Evolutionary conservation across 2,113 vertebrate genomes (phyloP).

Genomic region (Hylia prasina): DNA sequence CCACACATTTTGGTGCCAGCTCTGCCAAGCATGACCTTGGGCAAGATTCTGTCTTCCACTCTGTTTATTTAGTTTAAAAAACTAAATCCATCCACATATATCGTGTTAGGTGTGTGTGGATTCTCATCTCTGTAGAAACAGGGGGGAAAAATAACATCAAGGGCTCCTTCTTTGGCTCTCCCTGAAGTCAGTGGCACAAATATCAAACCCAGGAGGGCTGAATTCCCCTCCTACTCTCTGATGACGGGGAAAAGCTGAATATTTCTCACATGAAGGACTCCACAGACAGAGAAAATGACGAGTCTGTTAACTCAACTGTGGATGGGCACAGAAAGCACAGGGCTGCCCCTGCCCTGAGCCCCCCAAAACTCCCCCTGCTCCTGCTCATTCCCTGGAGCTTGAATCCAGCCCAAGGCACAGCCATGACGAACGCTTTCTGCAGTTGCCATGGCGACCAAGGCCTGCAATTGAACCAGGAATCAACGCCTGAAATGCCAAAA

Average conservation of each 20-base stretch:
- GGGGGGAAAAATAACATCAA: rapidly evolving
- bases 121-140: not conserved
- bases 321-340: not conserved
- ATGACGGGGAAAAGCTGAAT: not conserved
- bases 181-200: not conserved
- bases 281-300: rapidly evolving
- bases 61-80: not conserved
- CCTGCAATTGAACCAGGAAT: slow-evolving; percentile 66
- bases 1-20: not conserved
- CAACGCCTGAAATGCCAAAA: slow-evolving; percentile 71
- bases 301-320: not conserved
- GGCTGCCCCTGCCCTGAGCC: not conserved
- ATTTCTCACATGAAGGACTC: not conserved
- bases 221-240: rapidly evolving
- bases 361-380: not conserved
- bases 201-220: not conserved
- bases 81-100: rapidly evolving
- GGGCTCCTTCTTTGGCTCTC: not conserved
- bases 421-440: slow-evolving; percentile 73
- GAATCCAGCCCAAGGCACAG: slow-evolving; percentile 70
- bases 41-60: not conserved
- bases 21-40: not conserved
- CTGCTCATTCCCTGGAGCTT: slow-evolving; percentile 45
- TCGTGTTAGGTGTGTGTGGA: rapidly evolving
- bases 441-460: slow-evolving; percentile 69